Evolutionary conservation across 1,140 invertebrate genomes (phyloP).

Genomic region (Diprion similis): DNA sequence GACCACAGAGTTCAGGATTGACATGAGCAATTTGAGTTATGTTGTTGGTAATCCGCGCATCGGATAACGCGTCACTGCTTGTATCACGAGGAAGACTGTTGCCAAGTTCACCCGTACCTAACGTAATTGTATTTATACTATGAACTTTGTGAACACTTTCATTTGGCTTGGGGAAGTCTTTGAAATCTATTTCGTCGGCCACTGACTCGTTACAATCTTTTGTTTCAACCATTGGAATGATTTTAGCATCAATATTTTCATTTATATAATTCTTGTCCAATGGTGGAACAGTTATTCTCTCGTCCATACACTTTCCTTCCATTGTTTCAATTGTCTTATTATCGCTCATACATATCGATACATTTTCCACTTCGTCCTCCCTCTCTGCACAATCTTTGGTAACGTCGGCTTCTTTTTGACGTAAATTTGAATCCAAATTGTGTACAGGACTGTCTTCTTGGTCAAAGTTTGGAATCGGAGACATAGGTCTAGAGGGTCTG

Average conservation of each 20-base stretch:
- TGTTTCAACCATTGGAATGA: conserved; percentile 39
- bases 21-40: conserved; percentile 67
- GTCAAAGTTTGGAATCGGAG: conserved; percentile 74
- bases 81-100: conserved; percentile 66
- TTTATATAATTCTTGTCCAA: conserved; percentile 38
- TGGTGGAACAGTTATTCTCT: conserved; percentile 30
- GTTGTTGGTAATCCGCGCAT: conserved; percentile 61
- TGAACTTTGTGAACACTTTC: conserved; percentile 53
- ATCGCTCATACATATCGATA: conserved; percentile 44
- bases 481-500: conserved; percentile 80
- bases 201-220: conserved; percentile 43
- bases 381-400: conserved; percentile 28
- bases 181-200: conserved; percentile 32
- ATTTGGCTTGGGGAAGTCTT: conserved; percentile 35
- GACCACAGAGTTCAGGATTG: conserved; percentile 79
- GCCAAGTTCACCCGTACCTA: conserved; percentile 55
- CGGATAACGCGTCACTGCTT: conserved; percentile 68
- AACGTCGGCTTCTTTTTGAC: conserved; percentile 28
- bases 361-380: conserved; percentile 28
- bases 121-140: conserved; percentile 53
- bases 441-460: conserved; percentile 53
- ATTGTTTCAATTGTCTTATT: conserved; percentile 57
- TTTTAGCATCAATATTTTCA: conserved; percentile 34
- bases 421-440: conserved; percentile 47
- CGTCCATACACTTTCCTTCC: conserved; percentile 53